These are phyloP conservation scores for Pteropus alecto DNA, from an alignment of 2,113 vertebrate genomes.

Conservation along the genomic window DNA sequence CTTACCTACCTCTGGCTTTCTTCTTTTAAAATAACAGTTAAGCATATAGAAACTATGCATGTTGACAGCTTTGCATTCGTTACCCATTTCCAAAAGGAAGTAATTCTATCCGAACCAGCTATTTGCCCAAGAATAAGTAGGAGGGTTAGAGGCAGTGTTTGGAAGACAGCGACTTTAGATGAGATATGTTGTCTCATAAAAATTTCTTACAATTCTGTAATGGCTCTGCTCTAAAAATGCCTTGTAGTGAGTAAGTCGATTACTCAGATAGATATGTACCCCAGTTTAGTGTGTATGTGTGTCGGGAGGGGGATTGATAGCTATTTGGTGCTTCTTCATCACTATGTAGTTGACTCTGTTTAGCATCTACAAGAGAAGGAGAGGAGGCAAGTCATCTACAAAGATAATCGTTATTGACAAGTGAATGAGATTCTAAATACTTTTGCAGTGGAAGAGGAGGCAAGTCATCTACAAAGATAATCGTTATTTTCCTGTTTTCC, in stretches of 20 bases:
- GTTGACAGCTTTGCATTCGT: neutral
- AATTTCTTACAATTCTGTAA: neutral
- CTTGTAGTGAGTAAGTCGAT: neutral
- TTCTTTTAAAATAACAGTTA: slow-evolving; percentile 19
- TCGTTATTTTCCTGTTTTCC: neutral
- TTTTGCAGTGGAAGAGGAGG: no score
- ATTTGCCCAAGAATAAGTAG: neutral
- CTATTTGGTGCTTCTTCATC: neutral
- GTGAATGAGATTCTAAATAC: no score
- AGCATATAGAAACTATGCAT: neutral
- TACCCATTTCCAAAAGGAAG: neutral
- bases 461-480: neutral
- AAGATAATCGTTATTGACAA: no score
- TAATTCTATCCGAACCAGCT: neutral
- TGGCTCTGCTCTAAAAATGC: neutral
- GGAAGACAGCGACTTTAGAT: neutral
- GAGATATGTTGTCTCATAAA: neutral
- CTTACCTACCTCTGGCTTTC: neutral
- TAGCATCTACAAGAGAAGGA: neutral
- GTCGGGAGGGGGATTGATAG: neutral
- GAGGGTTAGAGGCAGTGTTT: neutral
- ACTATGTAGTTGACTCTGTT: neutral
- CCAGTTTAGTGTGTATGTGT: neutral
- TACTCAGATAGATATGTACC: neutral
- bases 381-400: neutral